Percentiles rank a stretch among this genome's conserved stretches.
Evolutionary conservation across 1,140 invertebrate species (phyloP).

Genomic region (Liolophura sinensis): DNA sequence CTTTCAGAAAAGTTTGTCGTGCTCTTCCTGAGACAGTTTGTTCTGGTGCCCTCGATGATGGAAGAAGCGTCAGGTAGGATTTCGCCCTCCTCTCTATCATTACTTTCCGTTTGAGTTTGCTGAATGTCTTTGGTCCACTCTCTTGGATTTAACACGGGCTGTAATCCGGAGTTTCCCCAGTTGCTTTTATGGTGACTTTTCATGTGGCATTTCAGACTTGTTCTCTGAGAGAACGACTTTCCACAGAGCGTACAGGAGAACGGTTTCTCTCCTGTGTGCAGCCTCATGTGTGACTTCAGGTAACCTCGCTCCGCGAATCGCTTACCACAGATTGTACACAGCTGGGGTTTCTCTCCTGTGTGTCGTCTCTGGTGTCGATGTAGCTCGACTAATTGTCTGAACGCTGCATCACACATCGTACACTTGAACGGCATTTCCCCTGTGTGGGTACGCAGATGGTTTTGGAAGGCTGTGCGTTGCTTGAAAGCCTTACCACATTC

Average conservation of each 20-base stretch:
- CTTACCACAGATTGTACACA: slow-evolving; percentile 74
- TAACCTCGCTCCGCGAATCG: slow-evolving; percentile 19
- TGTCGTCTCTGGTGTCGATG: slow-evolving; percentile 62
- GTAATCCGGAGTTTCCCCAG: too few species aligned
- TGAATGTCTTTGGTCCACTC: too few species aligned
- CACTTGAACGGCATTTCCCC: slow-evolving; percentile 81
- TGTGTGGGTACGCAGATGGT: slow-evolving; percentile 59
- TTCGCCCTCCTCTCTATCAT: too few species aligned
- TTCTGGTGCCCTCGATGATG: too few species aligned
- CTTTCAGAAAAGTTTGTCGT: too few species aligned
- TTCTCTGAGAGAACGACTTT: slow-evolving; percentile 67
- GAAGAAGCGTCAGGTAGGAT: too few species aligned
- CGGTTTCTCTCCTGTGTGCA: slow-evolving; percentile 22
- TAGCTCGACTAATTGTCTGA: slow-evolving; percentile 15
- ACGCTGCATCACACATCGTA: slow-evolving; percentile 11
- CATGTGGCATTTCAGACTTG: slow-evolving; percentile 76
- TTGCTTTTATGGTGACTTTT: slow-evolving; percentile 1
- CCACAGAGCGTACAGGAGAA: slow-evolving; percentile 16
- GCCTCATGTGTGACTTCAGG: slow-evolving; percentile 15
- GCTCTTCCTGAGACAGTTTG: too few species aligned
- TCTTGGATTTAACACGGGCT: too few species aligned
- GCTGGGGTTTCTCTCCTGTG: slow-evolving; percentile 82
- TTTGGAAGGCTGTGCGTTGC: slow-evolving; percentile 13
- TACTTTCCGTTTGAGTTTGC: too few species aligned
- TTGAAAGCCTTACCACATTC: slow-evolving; percentile 24